These are phyloP conservation scores for Elysia crispata DNA, from an alignment of 2,888 invertebrate species.

Conservation along the genomic window DNA sequence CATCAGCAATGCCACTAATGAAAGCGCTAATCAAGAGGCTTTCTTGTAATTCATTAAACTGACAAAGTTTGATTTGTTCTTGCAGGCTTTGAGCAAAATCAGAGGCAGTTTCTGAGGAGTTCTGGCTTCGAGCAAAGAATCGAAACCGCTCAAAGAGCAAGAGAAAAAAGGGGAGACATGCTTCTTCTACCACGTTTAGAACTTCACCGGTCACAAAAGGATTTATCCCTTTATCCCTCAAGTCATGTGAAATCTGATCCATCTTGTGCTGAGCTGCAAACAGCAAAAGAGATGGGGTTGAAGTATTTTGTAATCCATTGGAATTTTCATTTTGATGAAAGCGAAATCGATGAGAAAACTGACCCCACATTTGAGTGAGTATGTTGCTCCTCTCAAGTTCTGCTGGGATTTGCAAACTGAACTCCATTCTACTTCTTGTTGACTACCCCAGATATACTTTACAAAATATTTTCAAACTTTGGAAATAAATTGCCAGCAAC, in stretches of 20 bases:
- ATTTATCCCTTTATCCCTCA: slow-evolving; percentile 24
- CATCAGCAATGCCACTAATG: slow-evolving; percentile 35
- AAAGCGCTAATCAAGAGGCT: slow-evolving; percentile 16
- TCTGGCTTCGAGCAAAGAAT: slow-evolving; percentile 32
- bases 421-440: slow-evolving; percentile 23
- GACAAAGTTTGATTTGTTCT: slow-evolving; percentile 38
- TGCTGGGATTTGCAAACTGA: slow-evolving; percentile 33
- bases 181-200: slow-evolving; percentile 38
- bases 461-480: too few relatives aligned
- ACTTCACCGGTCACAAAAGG: slow-evolving; percentile 14
- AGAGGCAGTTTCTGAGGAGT: slow-evolving; percentile 1
- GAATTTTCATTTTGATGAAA: slow-evolving; percentile 21
- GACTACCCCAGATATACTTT: too few relatives aligned
- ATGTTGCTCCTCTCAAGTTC: slow-evolving; percentile 18
- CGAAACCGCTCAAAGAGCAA: slow-evolving; percentile 41
- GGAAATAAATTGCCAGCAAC: too few relatives aligned
- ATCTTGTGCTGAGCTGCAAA: slow-evolving; percentile 35
- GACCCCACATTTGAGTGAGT: slow-evolving; percentile 29
- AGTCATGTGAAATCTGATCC: slow-evolving; percentile 3
- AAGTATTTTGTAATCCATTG: neutral
- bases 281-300: slow-evolving; percentile 29
- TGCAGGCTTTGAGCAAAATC: slow-evolving; percentile 12
- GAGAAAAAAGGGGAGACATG: slow-evolving; percentile 39
- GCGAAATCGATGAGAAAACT: slow-evolving; percentile 23
- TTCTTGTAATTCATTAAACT: slow-evolving; percentile 34